A percentile compares a stretch with the other conserved stretches of the same genome.
phyloP scores from a whole-genome alignment of 2,797 vertebrate species.

The Heliangelus exortis region DNA sequence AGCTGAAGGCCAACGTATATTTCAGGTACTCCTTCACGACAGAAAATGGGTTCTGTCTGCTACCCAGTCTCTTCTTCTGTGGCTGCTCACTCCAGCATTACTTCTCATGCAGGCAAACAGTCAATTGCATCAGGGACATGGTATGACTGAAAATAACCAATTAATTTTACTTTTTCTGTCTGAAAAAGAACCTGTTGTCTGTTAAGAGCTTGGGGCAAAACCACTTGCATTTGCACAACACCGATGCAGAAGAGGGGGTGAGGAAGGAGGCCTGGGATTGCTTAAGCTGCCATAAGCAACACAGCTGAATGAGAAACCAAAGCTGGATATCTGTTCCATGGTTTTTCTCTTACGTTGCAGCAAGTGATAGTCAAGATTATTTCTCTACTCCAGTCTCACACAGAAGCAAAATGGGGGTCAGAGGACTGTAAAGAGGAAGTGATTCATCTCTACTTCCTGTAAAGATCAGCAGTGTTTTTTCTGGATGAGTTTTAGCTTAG shows the following conservation, averaged over 20 bases:
- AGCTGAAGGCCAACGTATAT: background rate
- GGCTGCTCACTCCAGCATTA: background rate
- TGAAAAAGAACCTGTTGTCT: background rate
- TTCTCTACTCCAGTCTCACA: background rate
- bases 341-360: background rate
- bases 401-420: background rate
- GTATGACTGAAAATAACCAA: background rate
- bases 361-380: background rate
- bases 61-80: background rate
- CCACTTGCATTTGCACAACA: background rate
- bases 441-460: background rate
- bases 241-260: background rate
- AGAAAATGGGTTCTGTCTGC: background rate
- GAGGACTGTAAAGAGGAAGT: slow-evolving; percentile 3
- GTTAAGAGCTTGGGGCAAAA: background rate
- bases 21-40: background rate
- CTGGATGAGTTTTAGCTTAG: background rate
- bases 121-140: background rate
- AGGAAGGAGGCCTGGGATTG: background rate
- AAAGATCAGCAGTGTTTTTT: background rate
- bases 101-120: background rate
- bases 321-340: background rate
- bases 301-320: background rate
- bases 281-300: background rate
- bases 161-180: background rate